Evolutionary conservation across 1,140 invertebrate genomes (phyloP).

Genomic region (Olivierus martensii): DNA sequence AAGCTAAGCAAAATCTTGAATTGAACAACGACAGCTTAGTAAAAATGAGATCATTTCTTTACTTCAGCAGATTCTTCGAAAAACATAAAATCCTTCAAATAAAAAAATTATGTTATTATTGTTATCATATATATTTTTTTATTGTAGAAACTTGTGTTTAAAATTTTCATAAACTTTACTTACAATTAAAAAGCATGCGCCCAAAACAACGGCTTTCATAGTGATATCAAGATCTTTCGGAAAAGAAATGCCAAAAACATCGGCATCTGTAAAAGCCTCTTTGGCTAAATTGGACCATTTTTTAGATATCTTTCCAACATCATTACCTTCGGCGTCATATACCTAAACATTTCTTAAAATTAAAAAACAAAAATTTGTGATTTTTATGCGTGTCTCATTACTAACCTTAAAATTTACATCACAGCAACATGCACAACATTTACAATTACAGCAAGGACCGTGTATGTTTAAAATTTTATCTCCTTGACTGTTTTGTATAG

Average conservation of each 20-base stretch:
- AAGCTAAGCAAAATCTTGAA: no score
- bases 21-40: no score
- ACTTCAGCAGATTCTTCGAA: no score
- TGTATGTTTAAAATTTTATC: slow-evolving; percentile 64
- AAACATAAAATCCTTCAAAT: no score
- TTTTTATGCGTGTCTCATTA: background rate
- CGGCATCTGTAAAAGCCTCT: slow-evolving; percentile 57
- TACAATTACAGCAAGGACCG: slow-evolving; percentile 71
- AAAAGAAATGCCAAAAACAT: slow-evolving; percentile 63
- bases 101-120: no score
- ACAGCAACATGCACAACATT: slow-evolving; percentile 54
- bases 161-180: slow-evolving; percentile 9
- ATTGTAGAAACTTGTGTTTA: no score
- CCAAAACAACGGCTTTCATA: slow-evolving; percentile 64
- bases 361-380: no score
- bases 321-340: slow-evolving; percentile 12
- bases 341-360: slow-evolving; percentile 33
- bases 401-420: slow-evolving; percentile 52
- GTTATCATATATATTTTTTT: no score
- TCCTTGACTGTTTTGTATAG: slow-evolving; percentile 56
- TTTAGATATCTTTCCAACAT: slow-evolving; percentile 59
- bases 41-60: no score
- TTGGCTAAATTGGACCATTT: slow-evolving; percentile 54
- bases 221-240: slow-evolving; percentile 63
- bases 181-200: slow-evolving; percentile 38